Evolutionary conservation across 1,140 invertebrate genomes (phyloP), one percentile per base, ranked within the genome.

Genomic region (Drosophila quadrilineata): DNA sequence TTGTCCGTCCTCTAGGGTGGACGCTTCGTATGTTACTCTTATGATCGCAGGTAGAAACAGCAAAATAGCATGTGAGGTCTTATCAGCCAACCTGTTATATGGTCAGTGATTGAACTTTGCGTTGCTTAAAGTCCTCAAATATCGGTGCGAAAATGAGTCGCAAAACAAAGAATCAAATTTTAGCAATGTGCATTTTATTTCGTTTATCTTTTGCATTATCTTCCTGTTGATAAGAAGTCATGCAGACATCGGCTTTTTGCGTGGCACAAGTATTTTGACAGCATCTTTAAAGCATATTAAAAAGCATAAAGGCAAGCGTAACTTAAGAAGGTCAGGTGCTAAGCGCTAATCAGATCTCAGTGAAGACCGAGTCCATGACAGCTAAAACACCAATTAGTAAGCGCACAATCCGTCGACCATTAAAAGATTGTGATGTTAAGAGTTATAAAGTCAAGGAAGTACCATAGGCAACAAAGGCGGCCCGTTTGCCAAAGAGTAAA

Each of bases 221-320:
- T 43, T 41, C 33, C 52, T 54, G n/a, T 10, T 54, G 52, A 54
- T 29, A 41, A 54, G 38, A 43, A 43, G 41, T 35, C 36, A 17
- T n/a, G 22, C 16, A 53, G 36, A 12, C 50, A 41, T 21, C 36
- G 24, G 12, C 19, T 53, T 22, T 29, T 31, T 6, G 12, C 8
- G 36, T 3, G 50, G 50, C 50, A 54, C 9, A 54, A 41, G 16
- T 41, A 54, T 54, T 41, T 54, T 54, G 36, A 53, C 22, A 38
- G 21, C 12, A 2, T 14, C 14, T 21, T 48, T 31, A 4, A 36
- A 36, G 16, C 28, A 22, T 40, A 26, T 40, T 28, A n/a, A 6
- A 54, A n/a, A 26, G 40, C 26, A n/a, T 38, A 41, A 40, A 12
- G 17, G 10, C 16, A 40, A 5, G 2, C 40, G 16, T 19, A 9